Percentiles rank a stretch among this genome's conserved stretches.
These are phyloP conservation scores for Thunnus albacares DNA, from an alignment of 2,797 vertebrate genomes.

Conservation along the genomic window DNA sequence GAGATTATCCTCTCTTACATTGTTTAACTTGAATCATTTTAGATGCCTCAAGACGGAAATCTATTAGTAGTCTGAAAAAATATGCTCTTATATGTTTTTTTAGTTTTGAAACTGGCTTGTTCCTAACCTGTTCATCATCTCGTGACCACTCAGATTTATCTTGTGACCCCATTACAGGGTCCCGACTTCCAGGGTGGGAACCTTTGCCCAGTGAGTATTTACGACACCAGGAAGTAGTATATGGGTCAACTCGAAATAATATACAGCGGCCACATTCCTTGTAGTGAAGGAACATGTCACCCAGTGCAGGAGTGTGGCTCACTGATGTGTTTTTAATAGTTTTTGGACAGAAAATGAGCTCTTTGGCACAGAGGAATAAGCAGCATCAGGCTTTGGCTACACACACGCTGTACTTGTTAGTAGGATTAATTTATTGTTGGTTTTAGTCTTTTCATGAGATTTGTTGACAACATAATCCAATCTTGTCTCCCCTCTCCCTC, in stretches of 20 bases:
- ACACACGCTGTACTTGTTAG: not conserved
- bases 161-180: not conserved
- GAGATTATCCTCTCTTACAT: not conserved
- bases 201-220: not conserved
- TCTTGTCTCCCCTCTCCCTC: no score
- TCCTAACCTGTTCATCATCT: not conserved
- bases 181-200: not conserved
- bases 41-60: not conserved
- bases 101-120: not conserved
- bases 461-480: not conserved
- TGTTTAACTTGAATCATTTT: not conserved
- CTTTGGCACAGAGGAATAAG: not conserved
- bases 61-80: not conserved
- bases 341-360: not conserved
- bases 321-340: constrained; percentile 13
- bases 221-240: not conserved
- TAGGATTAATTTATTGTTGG: not conserved
- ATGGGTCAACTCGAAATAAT: not conserved
- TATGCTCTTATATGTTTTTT: not conserved
- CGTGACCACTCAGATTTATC: not conserved
- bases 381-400: not conserved
- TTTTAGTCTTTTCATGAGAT: not conserved
- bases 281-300: no score
- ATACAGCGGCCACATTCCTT: no score
- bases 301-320: not conserved